Evolutionary conservation across 2,113 vertebrate genomes (phyloP).

Genomic region (Damaliscus lunatus): DNA sequence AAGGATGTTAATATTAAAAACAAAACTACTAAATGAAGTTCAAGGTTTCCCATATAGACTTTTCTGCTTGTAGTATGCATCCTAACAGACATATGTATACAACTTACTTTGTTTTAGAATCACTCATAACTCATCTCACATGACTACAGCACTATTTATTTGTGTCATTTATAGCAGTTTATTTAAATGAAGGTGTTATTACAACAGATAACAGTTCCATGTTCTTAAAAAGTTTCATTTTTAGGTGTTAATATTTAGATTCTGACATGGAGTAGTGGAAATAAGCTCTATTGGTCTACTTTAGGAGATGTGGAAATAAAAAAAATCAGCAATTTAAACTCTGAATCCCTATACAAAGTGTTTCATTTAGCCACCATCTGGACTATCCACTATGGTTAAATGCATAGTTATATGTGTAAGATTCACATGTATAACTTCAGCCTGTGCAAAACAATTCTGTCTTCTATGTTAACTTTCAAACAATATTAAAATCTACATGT

Average conservation of each 20-base stretch:
- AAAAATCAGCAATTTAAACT: not conserved
- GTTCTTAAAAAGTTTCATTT: conserved; percentile 10
- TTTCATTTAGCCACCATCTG: conserved; percentile 38
- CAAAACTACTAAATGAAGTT: not conserved
- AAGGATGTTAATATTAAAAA: not conserved
- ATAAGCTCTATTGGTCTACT: not conserved
- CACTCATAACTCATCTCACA: not conserved
- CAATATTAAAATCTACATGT: not conserved
- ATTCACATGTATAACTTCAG: not conserved
- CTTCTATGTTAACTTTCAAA: conserved; percentile 8
- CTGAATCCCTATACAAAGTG: not conserved
- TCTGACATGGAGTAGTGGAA: not conserved
- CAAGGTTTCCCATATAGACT: not conserved
- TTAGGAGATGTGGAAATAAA: conserved; percentile 9
- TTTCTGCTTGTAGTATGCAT: not conserved
- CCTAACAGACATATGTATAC: not conserved
- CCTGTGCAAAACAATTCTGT: not conserved
- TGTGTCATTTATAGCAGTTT: not conserved
- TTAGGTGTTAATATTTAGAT: conserved; percentile 33
- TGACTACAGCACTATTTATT: not conserved
- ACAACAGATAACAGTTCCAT: not conserved
- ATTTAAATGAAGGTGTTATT: conserved; percentile 16
- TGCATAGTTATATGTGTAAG: not conserved
- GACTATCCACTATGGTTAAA: not conserved
- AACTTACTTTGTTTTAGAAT: not conserved